Conservation (phyloP, 2,113 vertebrate species). For the Corapipo altera region DNA sequence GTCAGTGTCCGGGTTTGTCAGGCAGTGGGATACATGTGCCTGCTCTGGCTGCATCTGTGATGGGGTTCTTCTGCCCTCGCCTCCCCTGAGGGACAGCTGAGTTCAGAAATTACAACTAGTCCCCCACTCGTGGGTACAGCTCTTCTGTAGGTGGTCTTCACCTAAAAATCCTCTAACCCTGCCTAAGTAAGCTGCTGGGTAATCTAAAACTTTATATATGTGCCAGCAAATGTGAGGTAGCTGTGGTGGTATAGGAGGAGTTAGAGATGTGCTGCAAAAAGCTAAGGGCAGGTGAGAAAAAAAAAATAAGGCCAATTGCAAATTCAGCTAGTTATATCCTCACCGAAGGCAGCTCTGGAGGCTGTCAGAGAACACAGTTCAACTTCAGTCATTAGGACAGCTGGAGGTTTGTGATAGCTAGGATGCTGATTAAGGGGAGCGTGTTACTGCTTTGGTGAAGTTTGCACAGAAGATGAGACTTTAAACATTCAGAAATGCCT, state of each 20-base stretch:
- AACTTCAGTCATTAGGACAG: background rate
- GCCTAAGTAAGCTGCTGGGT: accelerated
- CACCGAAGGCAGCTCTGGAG: accelerated
- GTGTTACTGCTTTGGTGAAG: background rate
- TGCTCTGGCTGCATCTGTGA: background rate
- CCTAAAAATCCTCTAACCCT: background rate
- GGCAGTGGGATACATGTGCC: too few species aligned
- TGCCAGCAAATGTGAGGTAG: background rate
- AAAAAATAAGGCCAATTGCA: background rate
- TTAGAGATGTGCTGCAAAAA: background rate
- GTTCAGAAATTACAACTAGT: background rate
- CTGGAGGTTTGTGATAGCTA: background rate
- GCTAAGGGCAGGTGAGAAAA: background rate
- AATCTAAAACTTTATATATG: background rate
- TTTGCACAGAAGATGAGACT: background rate
- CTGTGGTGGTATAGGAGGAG: background rate
- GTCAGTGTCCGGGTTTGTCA: accelerated
- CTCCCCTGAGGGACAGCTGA: background rate
- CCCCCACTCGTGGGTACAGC: accelerated
- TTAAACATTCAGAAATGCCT: background rate
- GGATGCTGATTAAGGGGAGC: background rate
- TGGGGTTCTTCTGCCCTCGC: background rate
- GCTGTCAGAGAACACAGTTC: background rate
- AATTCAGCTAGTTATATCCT: background rate
- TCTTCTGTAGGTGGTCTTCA: background rate